These are phyloP conservation scores for Saccopteryx leptura DNA, from an alignment of 2,113 vertebrate species.

Conservation along the genomic window DNA sequence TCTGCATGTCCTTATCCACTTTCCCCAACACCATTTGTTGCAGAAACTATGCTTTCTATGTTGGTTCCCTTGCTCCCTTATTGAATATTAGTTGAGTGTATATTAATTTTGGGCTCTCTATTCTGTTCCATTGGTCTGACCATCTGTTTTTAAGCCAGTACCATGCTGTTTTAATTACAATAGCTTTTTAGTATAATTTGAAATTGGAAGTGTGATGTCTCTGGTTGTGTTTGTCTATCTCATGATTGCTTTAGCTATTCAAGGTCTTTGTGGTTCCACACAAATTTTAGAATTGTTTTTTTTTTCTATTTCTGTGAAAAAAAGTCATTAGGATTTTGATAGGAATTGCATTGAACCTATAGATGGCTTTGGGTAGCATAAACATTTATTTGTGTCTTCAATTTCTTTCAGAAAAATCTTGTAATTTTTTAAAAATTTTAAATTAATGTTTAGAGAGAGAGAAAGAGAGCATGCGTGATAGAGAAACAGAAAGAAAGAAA, in stretches of 20 bases:
- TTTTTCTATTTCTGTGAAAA: not conserved
- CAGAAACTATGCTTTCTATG: not conserved
- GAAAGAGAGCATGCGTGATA: no score
- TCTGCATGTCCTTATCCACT: not conserved
- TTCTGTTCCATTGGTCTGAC: not conserved
- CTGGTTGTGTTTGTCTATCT: not conserved
- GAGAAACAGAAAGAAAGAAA: no score
- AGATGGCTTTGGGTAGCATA: no score
- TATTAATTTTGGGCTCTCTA: not conserved
- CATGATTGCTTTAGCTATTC: not conserved
- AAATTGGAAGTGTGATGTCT: not conserved
- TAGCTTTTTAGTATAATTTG: not conserved
- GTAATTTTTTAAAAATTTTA: not conserved
- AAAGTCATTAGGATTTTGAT: not conserved
- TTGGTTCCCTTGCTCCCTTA: not conserved
- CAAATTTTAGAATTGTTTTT: not conserved
- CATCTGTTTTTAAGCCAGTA: not conserved
- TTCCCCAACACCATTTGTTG: not conserved
- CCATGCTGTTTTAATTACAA: not conserved
- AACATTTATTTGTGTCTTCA: not conserved
- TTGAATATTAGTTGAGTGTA: not conserved
- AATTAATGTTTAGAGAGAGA: no score
- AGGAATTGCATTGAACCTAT: not conserved
- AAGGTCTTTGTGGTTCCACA: not conserved
- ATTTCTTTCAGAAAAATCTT: not conserved